Percentiles rank a stretch among this genome's conserved stretches.
Evolutionary conservation across 2,113 vertebrate genomes (phyloP).

Genomic region (Tupaia tana): DNA sequence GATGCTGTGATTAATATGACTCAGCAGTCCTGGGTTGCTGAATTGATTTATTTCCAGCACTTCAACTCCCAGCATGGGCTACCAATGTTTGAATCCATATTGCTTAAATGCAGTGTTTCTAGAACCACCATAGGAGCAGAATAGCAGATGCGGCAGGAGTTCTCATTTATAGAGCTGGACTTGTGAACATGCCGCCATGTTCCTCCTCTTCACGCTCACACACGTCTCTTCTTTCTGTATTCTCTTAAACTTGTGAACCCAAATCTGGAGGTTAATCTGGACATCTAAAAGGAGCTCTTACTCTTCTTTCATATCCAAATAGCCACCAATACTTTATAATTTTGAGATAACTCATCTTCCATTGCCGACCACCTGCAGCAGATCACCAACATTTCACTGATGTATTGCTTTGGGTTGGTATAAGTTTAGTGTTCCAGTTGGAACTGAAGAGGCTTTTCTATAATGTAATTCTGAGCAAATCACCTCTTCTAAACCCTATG

Average conservation of each 20-base stretch:
- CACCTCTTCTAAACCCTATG: not conserved
- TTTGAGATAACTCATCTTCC: not conserved
- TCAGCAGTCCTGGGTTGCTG: not conserved
- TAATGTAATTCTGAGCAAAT: not conserved
- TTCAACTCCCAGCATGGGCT: constrained; percentile 38
- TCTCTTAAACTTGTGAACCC: not conserved
- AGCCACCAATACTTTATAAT: not conserved
- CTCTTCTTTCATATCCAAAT: not conserved
- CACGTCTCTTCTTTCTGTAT: not conserved
- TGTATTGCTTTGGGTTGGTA: not conserved
- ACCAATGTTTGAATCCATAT: constrained; percentile 30
- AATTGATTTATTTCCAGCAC: constrained; percentile 55
- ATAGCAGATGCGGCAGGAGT: not conserved
- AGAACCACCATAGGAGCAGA: not conserved
- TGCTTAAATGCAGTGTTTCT: not conserved
- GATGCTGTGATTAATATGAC: constrained; percentile 57
- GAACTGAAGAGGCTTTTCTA: not conserved
- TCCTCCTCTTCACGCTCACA: not conserved
- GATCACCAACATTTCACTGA: not conserved
- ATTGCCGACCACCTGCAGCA: rapidly evolving
- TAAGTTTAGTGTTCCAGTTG: not conserved
- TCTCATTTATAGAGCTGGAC: not conserved
- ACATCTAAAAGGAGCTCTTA: not conserved
- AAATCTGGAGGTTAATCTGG: not conserved
- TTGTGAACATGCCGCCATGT: not conserved